These are phyloP conservation scores for Myotis planiceps DNA, from an alignment of 2,797 vertebrate genomes.

Conservation along the genomic window DNA sequence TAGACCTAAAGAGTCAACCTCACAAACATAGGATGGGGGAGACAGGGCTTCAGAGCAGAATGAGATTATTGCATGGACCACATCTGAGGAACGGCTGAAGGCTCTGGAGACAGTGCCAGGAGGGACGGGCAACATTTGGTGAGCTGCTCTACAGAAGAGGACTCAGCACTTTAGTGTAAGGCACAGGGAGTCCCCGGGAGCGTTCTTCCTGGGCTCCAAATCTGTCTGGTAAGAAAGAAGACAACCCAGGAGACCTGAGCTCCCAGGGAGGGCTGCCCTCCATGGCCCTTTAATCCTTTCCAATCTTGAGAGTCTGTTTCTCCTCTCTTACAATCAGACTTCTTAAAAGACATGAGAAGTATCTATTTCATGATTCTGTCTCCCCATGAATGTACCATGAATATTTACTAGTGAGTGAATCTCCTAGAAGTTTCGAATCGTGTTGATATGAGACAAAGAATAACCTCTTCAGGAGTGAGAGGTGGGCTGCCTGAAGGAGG, in stretches of 20 bases:
- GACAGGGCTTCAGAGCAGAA: background rate
- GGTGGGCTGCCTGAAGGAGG: background rate
- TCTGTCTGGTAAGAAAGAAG: background rate
- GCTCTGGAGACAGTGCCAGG: background rate
- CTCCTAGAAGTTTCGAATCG: slow-evolving; percentile 15
- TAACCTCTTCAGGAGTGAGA: background rate
- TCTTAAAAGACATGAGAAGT: background rate
- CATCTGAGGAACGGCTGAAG: background rate
- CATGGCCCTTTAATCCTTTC: background rate
- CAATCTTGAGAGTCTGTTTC: background rate
- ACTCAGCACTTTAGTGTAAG: background rate
- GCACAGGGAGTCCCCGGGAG: background rate
- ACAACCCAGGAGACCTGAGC: background rate
- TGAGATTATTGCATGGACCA: background rate
- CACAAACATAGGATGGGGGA: background rate
- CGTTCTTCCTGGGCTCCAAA: background rate
- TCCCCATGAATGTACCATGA: background rate
- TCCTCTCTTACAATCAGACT: background rate
- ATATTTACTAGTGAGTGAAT: background rate
- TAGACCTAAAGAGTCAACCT: background rate
- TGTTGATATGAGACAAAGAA: slow-evolving; percentile 1
- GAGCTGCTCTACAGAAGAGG: background rate
- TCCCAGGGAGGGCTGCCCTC: background rate
- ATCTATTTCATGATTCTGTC: slow-evolving; percentile 20
- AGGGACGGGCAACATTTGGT: background rate